These are phyloP conservation scores for Lepidocyrtoides sp. DNA, from an alignment of 2,888 invertebrate genomes.

Conservation along the genomic window DNA sequence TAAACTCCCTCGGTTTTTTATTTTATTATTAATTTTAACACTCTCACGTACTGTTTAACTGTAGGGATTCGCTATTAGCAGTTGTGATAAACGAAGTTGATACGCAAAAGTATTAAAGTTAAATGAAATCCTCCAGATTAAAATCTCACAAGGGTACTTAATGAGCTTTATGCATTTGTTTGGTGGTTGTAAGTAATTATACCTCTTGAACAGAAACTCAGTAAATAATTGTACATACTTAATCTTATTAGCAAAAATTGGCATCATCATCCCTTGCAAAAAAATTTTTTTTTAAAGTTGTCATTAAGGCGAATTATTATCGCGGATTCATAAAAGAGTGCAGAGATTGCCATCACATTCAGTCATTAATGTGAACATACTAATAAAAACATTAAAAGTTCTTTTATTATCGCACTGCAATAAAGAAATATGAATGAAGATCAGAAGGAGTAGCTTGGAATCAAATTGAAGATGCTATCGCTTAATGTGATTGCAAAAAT, in stretches of 20 bases:
- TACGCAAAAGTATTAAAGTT: not conserved
- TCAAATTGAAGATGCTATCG: no score
- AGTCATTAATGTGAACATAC: not conserved
- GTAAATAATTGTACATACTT: no score
- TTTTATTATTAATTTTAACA: not conserved
- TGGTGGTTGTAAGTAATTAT: not conserved
- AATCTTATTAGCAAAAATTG: conserved; percentile 3
- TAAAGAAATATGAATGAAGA: no score
- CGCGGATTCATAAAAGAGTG: not conserved
- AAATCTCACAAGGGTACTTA: conserved; percentile 12
- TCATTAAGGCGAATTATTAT: not conserved
- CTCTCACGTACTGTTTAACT: conserved; percentile 18
- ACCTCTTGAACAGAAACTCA: no score
- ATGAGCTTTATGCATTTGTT: not conserved
- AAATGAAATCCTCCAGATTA: not conserved
- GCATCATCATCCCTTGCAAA: not conserved
- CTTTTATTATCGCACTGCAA: no score
- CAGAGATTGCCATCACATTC: not conserved
- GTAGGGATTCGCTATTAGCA: conserved; percentile 40
- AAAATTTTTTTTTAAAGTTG: not conserved
- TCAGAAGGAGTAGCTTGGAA: no score
- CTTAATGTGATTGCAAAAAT: no score
- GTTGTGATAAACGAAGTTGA: conserved; percentile 12
- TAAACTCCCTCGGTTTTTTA: not conserved
- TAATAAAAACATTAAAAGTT: not conserved